Conservation (phyloP, 2,888 invertebrate species). For the Diaperis boleti region DNA sequence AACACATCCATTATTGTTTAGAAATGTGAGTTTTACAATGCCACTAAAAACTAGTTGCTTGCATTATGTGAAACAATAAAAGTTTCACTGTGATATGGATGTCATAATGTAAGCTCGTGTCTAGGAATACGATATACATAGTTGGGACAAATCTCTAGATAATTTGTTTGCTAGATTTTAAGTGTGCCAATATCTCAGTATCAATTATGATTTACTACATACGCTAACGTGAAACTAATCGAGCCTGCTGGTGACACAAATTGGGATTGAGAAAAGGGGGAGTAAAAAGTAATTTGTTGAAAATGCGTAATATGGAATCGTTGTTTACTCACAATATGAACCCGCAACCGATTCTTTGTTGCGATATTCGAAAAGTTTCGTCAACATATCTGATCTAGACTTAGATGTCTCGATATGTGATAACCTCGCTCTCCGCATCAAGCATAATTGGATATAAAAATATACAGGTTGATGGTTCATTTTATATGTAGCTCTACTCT, state of each 20-base stretch:
- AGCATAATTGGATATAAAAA: too few species aligned
- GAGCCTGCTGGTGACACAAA: neutral
- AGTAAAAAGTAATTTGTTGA: neutral
- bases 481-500: too few species aligned
- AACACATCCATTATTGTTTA: neutral
- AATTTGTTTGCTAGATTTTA: too few species aligned
- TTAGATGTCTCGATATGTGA: too few species aligned
- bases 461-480: too few species aligned
- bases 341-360: slow-evolving; percentile 16
- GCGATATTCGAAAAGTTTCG: slow-evolving; percentile 13
- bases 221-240: neutral
- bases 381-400: too few species aligned
- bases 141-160: too few species aligned
- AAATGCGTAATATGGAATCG: slow-evolving; percentile 2
- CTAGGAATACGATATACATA: too few species aligned
- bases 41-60: neutral
- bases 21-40: neutral
- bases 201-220: neutral
- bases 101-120: neutral
- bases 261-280: neutral
- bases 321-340: slow-evolving; percentile 15
- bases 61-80: neutral
- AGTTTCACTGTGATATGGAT: neutral
- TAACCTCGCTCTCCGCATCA: too few species aligned
- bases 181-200: too few species aligned